Percentiles rank a stretch among this genome's conserved stretches.
These are phyloP conservation scores for Tenthredo mesomela DNA, from an alignment of 2,888 invertebrate species.

Conservation along the genomic window DNA sequence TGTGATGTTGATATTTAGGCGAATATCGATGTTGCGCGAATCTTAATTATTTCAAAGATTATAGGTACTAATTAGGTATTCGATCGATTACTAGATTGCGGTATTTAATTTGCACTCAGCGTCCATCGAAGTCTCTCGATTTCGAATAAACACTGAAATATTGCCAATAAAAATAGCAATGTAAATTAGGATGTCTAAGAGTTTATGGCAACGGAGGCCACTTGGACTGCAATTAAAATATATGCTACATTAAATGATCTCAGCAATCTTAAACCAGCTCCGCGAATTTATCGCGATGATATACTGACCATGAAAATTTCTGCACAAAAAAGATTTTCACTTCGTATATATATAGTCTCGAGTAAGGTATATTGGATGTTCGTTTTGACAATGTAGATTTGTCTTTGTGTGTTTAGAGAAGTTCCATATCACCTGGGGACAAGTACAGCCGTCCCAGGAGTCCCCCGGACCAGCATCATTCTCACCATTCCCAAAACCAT, in stretches of 20 bases:
- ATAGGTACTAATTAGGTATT: constrained; percentile 24
- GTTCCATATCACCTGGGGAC: constrained; percentile 92
- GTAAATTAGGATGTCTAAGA: neutral
- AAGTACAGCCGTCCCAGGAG: constrained; percentile 89
- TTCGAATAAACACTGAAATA: neutral
- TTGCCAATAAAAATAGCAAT: neutral
- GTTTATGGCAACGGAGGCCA: neutral
- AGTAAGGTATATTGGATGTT: neutral
- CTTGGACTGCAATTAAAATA: neutral
- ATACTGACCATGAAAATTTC: neutral
- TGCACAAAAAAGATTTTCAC: neutral
- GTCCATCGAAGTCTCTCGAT: neutral
- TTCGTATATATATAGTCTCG: neutral
- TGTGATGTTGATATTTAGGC: constrained; percentile 29
- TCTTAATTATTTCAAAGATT: neutral
- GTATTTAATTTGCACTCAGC: neutral
- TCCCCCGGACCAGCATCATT: constrained; percentile 83
- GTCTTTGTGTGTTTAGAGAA: constrained; percentile 82
- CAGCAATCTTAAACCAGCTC: neutral
- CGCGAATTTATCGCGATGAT: neutral
- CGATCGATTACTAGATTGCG: neutral
- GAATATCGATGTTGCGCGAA: neutral
- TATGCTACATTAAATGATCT: neutral
- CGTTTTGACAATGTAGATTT: constrained; percentile 17
- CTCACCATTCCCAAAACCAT: constrained; percentile 80